phyloP scores from a whole-genome alignment of 1,140 invertebrate genomes.

The Temnothorax longispinosus region DNA sequence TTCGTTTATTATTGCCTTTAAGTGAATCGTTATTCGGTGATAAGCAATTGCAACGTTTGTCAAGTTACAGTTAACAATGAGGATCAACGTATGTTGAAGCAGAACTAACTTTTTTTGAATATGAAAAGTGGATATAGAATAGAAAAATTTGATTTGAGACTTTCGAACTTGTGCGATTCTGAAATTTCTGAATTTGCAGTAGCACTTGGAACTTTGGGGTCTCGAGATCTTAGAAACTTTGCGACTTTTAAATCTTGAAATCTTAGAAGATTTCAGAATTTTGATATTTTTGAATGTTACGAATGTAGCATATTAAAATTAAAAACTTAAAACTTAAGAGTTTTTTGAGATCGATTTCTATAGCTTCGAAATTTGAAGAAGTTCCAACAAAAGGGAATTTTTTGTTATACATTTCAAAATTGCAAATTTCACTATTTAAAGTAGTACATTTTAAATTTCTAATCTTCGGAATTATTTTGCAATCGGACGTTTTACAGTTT shows the following conservation, averaged over 20 bases:
- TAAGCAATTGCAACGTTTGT: neutral
- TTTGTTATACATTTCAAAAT: neutral
- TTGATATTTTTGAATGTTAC: neutral
- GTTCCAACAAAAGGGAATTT: neutral
- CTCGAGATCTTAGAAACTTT: neutral
- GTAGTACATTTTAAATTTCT: neutral
- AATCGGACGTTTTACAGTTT: neutral
- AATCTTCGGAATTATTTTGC: neutral
- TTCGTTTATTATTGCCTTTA: neutral
- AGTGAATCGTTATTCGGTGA: neutral
- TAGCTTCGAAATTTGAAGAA: neutral
- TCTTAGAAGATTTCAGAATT: neutral
- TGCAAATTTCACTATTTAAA: neutral
- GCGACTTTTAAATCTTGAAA: neutral
- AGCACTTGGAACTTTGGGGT: neutral
- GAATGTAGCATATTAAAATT: slow-evolving; percentile 15
- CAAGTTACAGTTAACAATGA: neutral
- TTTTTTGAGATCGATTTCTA: neutral
- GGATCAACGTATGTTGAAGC: neutral
- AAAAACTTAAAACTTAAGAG: neutral
- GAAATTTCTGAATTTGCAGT: neutral
- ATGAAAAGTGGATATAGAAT: neutral
- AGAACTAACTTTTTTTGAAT: neutral
- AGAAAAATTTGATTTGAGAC: slow-evolving; percentile 5
- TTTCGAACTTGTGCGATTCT: neutral